Evolutionary conservation across 2,113 vertebrate genomes (phyloP).

Genomic region (Brachionichthys hirsutus): DNA sequence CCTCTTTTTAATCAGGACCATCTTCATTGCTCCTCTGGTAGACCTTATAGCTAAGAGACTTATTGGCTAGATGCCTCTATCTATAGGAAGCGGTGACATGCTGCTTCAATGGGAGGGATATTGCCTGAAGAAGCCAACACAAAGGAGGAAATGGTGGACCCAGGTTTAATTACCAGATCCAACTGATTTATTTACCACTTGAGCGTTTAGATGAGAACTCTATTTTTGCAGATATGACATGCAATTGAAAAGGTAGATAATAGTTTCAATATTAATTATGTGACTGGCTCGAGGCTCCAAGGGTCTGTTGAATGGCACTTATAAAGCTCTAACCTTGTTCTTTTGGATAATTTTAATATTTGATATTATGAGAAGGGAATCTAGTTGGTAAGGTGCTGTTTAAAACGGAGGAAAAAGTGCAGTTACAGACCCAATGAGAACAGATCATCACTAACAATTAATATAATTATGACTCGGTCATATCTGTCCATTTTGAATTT

Average conservation of each 20-base stretch:
- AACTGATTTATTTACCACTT: no score
- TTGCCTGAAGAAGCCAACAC: background rate
- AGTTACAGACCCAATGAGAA: background rate
- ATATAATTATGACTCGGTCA: no score
- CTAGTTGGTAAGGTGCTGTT: background rate
- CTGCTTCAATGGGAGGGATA: constrained; percentile 12
- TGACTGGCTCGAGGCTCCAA: no score
- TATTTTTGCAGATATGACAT: background rate
- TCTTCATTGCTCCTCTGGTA: constrained; percentile 7
- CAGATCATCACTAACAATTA: no score
- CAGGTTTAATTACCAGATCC: background rate
- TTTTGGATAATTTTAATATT: constrained; percentile 11
- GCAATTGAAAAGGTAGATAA: background rate
- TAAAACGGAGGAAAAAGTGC: background rate
- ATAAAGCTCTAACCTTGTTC: constrained; percentile 18
- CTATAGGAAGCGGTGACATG: constrained; percentile 20
- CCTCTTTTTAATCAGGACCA: constrained; percentile 1
- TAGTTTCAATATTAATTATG: background rate
- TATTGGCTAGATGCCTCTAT: constrained; percentile 14
- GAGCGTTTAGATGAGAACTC: background rate
- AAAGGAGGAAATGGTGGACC: background rate
- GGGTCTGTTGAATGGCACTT: background rate
- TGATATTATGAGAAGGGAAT: constrained; percentile 9
- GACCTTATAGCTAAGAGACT: constrained; percentile 40
- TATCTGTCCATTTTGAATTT: no score